These are phyloP conservation scores for Myoxocephalus aenaeus DNA, from an alignment of 2,797 vertebrate genomes.

Conservation along the genomic window DNA sequence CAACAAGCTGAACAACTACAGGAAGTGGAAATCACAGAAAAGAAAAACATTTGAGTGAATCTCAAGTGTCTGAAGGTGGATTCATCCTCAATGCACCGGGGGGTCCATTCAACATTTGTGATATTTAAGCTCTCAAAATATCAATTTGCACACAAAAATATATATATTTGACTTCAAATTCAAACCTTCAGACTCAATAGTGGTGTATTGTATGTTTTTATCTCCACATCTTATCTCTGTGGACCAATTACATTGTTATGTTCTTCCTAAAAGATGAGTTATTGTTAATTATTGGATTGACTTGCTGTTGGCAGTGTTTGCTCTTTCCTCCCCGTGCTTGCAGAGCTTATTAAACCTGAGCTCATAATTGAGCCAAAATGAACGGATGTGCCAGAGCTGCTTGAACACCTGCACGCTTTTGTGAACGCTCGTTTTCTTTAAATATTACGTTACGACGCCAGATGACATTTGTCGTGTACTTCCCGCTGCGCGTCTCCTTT, in stretches of 20 bases:
- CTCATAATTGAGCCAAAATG: neutral
- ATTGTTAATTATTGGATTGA: constrained; percentile 22
- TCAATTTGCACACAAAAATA: neutral
- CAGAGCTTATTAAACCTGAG: neutral
- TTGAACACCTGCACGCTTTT: neutral
- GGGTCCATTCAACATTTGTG: neutral
- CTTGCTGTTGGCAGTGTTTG: constrained; percentile 14
- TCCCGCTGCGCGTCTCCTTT: constrained; percentile 53
- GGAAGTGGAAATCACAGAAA: constrained; percentile 21
- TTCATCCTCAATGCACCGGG: neutral
- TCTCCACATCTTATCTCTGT: constrained; percentile 23
- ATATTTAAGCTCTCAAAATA: neutral
- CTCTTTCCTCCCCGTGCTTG: constrained; percentile 17
- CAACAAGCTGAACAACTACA: constrained; percentile 33
- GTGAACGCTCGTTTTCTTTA: neutral
- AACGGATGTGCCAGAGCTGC: neutral
- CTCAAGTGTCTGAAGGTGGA: no score
- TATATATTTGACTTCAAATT: constrained; percentile 1
- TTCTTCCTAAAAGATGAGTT: constrained; percentile 39
- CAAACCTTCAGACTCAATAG: neutral
- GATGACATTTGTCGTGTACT: constrained; percentile 54
- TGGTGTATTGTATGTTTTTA: neutral
- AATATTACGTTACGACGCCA: constrained; percentile 6
- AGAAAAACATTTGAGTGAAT: constrained; percentile 18
- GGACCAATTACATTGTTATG: constrained; percentile 37